Evolutionary conservation across 2,888 invertebrate species (phyloP).

Genomic region (Drosophila lacicola): DNA sequence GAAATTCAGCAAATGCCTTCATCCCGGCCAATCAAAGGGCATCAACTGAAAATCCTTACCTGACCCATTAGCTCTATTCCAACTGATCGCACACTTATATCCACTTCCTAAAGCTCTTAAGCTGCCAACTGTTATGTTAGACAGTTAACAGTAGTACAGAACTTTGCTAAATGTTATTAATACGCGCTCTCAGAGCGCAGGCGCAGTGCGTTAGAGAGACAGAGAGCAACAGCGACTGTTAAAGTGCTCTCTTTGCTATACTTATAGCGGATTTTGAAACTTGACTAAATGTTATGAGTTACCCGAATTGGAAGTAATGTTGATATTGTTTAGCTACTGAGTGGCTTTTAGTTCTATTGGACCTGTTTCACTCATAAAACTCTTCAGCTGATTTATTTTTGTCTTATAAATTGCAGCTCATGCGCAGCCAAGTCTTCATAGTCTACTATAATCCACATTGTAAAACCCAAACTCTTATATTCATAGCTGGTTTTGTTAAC

Average conservation of each 20-base stretch:
- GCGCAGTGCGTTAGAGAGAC: constrained; percentile 31
- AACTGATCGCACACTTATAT: constrained; percentile 17
- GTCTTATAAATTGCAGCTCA: neutral
- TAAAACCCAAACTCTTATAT: neutral
- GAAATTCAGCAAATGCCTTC: neutral
- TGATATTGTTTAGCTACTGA: neutral
- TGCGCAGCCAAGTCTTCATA: neutral
- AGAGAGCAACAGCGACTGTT: neutral
- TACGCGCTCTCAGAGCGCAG: constrained; percentile 7
- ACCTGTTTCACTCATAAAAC: neutral
- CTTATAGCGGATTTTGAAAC: constrained; percentile 33
- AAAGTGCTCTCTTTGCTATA: constrained; percentile 15
- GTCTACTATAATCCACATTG: neutral
- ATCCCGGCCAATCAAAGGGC: neutral
- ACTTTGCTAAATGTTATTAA: constrained; percentile 46
- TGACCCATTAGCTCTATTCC: neutral
- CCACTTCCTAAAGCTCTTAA: neutral
- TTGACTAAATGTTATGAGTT: constrained; percentile 13
- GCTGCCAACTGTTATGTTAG: neutral
- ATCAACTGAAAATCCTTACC: neutral
- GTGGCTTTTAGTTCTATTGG: neutral
- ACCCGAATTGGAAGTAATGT: neutral
- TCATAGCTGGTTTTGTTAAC: neutral
- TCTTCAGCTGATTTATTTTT: neutral
- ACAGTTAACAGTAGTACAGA: constrained; percentile 25